phyloP scores from a whole-genome alignment of 2,888 invertebrate genomes.

The Miltochrista miniata region DNA sequence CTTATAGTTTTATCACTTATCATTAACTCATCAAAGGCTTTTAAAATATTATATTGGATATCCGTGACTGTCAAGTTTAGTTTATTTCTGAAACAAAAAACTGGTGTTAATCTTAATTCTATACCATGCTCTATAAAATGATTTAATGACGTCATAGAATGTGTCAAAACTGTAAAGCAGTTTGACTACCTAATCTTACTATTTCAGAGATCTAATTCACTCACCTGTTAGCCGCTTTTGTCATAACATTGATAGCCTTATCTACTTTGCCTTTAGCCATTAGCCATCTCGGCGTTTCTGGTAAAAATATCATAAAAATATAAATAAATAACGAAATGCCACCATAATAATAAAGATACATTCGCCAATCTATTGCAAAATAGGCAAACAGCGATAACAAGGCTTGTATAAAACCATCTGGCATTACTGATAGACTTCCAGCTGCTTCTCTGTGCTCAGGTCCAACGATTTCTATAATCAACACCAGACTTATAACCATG shows the following conservation, averaged over 20 bases:
- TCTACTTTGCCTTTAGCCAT: constrained; percentile 49
- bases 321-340: constrained; percentile 42
- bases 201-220: not conserved
- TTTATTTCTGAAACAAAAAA: constrained; percentile 45
- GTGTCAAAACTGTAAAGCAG: no score
- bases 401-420: constrained; percentile 52
- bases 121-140: not conserved
- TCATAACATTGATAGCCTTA: constrained; percentile 43
- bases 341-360: constrained; percentile 43
- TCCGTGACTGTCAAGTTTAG: constrained; percentile 28
- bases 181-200: no score
- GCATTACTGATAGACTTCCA: constrained; percentile 45
- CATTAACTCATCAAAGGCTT: constrained; percentile 40
- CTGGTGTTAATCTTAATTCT: not conserved
- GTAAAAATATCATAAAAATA: constrained; percentile 40
- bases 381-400: constrained; percentile 53
- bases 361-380: constrained; percentile 51
- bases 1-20: constrained; percentile 31
- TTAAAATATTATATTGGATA: constrained; percentile 44
- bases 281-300: constrained; percentile 63
- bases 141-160: no score
- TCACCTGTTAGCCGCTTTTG: constrained; percentile 52
- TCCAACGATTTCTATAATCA: constrained; percentile 86
- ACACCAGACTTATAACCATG: constrained; percentile 79
- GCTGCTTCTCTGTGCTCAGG: constrained; percentile 67